Evolutionary conservation across 1,140 invertebrate species (phyloP).

Genomic region (Muscidifurax raptorellus): DNA sequence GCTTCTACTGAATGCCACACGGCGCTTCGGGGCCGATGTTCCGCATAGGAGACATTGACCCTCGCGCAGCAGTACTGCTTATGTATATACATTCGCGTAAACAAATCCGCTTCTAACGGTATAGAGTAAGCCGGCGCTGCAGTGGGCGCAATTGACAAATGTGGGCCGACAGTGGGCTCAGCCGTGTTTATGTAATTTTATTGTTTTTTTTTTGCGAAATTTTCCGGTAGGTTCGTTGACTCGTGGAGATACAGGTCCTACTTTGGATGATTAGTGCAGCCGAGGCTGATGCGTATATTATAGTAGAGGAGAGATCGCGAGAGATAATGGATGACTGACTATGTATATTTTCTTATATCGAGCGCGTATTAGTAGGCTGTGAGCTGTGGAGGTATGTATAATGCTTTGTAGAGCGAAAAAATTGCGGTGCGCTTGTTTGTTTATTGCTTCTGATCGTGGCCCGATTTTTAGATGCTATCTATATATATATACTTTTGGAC

Average conservation of each 20-base stretch:
- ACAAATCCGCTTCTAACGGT: slow-evolving; percentile 67
- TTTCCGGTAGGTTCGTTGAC: neutral
- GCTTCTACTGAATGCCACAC: neutral
- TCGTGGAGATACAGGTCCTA: too few species aligned
- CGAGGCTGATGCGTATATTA: too few species aligned
- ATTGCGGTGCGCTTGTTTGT: neutral
- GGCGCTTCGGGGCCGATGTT: slow-evolving; percentile 51
- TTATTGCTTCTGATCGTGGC: neutral
- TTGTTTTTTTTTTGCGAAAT: neutral
- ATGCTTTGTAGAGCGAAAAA: slow-evolving; percentile 17
- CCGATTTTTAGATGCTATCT: too few species aligned
- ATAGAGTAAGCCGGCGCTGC: slow-evolving; percentile 6
- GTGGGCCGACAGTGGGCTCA: slow-evolving; percentile 26
- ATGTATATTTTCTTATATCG: too few species aligned
- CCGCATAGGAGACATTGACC: slow-evolving; percentile 70
- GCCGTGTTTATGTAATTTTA: slow-evolving; percentile 55
- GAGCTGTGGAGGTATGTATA: neutral
- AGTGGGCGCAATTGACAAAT: slow-evolving; percentile 47
- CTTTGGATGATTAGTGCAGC: too few species aligned
- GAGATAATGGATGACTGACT: neutral
- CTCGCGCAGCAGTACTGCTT: slow-evolving; percentile 24
- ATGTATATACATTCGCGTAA: slow-evolving; percentile 53
- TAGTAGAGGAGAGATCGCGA: too few species aligned
- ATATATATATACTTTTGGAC: too few species aligned
- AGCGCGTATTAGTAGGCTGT: neutral